Evolutionary conservation across 2,113 vertebrate species (phyloP).

Genomic region (Micromys minutus): DNA sequence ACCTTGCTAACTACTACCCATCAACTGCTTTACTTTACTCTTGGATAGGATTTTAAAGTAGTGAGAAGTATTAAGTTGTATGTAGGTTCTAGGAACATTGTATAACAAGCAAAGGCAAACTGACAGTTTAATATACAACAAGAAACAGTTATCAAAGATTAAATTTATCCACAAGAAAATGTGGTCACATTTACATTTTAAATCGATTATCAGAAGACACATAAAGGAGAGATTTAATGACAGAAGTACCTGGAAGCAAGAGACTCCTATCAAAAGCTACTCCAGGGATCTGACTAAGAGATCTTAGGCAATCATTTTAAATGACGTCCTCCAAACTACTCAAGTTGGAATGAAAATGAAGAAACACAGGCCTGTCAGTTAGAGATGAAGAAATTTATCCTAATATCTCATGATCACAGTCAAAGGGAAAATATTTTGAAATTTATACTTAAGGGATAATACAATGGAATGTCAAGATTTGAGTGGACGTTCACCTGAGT

Average conservation of each 20-base stretch:
- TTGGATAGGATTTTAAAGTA: background rate
- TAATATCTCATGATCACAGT: background rate
- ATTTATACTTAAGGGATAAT: background rate
- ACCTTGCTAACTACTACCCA: background rate
- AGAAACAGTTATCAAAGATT: constrained; percentile 4
- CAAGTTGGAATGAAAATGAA: background rate
- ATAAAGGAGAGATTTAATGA: constrained; percentile 43
- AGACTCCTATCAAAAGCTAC: background rate
- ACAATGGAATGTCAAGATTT: background rate
- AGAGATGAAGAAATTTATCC: background rate
- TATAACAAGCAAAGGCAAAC: background rate
- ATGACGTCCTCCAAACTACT: background rate
- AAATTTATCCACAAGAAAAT: background rate
- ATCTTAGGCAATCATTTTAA: background rate
- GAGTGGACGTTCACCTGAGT: background rate
- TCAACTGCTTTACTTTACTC: background rate
- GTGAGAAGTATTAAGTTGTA: background rate
- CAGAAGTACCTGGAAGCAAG: background rate
- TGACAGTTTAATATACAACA: background rate
- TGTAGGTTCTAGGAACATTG: background rate
- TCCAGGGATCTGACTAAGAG: background rate
- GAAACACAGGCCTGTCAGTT: background rate
- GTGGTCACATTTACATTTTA: constrained; percentile 34
- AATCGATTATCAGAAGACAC: background rate
- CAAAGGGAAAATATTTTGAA: background rate